Evolutionary conservation across 2,797 vertebrate genomes (phyloP), one percentile per base, ranked within the genome.

Genomic region (Apogon hyalosoma): DNA sequence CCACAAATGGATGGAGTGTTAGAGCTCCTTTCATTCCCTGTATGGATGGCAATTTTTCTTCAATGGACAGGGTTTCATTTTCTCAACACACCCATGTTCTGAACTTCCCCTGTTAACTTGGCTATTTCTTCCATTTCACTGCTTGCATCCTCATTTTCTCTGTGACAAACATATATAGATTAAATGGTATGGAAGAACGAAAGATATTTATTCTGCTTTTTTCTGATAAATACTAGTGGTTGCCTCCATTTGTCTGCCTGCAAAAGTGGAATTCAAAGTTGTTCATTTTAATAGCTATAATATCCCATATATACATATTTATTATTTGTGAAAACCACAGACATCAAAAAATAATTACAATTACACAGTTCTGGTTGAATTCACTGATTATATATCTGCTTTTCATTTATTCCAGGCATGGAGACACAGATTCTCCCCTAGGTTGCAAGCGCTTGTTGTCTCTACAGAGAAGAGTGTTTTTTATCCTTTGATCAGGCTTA

Each of bases 401-500:
- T 53, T 49, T 67, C 7, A 3, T 77, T 72, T 50, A 86, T 84
- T 86, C 71, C 53, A 52, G 75, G 76, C 81, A 81, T 62, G 13
- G 41, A 58, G 6, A 18, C 33, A 40, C 62, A 84, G 41, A 31
- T 31, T 77, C 28, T 50, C 62, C 69, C 21, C 28, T 10, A 11
- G 36, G 62, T 42, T 61, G 50, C 3, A 2, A 40, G 45, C 62
- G 24, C 50, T 36, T 69, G 55, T 63, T 59, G 77, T 73, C 84
- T 84, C 75, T 38, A 82, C 55, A 56, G 62, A 60, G 38, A 51
- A 62, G 54, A 50, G 45, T 51, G 56, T 1, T 19, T 62, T 63
- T 83, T 68, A 78, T 78, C 69, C 69, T 64, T 78, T 82, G 72
- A 84, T 88, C 62, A 62, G 59, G 39, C 64, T 67, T 43, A 82